phyloP scores from a whole-genome alignment of 2,888 invertebrate genomes.

The Hyalella azteca region DNA sequence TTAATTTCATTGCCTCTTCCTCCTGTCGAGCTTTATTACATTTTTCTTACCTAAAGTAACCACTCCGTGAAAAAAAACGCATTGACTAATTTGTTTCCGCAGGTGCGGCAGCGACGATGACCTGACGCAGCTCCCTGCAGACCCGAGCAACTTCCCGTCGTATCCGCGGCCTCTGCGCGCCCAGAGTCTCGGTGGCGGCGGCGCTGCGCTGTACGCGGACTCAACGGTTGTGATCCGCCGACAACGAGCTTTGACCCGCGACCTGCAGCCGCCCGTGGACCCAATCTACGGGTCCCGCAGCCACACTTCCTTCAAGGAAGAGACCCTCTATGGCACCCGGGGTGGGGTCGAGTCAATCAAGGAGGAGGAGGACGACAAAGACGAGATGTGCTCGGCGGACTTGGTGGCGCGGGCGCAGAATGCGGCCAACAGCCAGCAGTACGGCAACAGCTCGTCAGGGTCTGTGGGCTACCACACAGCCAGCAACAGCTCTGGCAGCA shows the following conservation, averaged over 20 bases:
- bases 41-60: no score
- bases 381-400: conserved; percentile 41
- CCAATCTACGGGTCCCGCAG: conserved; percentile 55
- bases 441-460: conserved; percentile 38
- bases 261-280: conserved; percentile 54
- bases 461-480: conserved; percentile 53
- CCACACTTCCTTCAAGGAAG: conserved; percentile 54
- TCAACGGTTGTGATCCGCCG: conserved; percentile 55
- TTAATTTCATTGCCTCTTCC: no score
- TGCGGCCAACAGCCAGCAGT: conserved; percentile 44
- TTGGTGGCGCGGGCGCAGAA: conserved; percentile 47
- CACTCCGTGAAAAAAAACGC: no score
- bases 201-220: conserved; percentile 37
- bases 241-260: conserved; percentile 51
- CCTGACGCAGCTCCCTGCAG: conserved; percentile 52
- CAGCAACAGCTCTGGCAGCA: conserved; percentile 48
- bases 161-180: conserved; percentile 15
- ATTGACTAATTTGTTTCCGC: neutral
- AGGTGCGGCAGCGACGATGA: conserved; percentile 56
- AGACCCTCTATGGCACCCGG: neutral
- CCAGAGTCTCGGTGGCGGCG: neutral
- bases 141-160: conserved; percentile 40
- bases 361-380: conserved; percentile 32
- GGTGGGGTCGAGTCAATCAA: neutral
- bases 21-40: no score